These are phyloP conservation scores for Drosophila arizonae DNA, from an alignment of 1,140 invertebrate genomes.

Conservation along the genomic window DNA sequence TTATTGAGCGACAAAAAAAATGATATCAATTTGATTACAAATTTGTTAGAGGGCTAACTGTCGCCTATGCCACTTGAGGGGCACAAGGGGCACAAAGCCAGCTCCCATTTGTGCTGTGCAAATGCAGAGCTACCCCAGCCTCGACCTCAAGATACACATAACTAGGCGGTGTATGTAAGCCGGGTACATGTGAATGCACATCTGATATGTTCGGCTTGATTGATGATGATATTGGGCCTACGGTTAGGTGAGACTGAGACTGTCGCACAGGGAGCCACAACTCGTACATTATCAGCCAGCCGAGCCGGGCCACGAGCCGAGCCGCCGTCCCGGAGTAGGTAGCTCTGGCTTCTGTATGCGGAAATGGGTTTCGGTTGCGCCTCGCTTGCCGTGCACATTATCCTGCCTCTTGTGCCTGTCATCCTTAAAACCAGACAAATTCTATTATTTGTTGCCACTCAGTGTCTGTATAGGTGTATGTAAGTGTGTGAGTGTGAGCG, in stretches of 20 bases:
- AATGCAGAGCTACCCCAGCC: constrained; percentile 37
- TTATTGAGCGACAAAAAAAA: not conserved
- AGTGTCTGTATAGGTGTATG: not conserved
- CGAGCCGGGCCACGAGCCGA: not conserved
- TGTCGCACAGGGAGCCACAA: constrained; percentile 14
- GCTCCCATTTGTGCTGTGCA: constrained; percentile 49
- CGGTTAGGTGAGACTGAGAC: constrained; percentile 14
- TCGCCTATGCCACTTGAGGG: not conserved
- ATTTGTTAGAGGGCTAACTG: not conserved
- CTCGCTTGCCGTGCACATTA: constrained; percentile 58
- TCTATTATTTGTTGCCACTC: constrained; percentile 66
- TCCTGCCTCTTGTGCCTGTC: constrained; percentile 58
- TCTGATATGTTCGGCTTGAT: constrained; percentile 69
- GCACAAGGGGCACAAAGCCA: not conserved
- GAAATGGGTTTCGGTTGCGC: constrained; percentile 47
- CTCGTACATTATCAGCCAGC: constrained; percentile 21
- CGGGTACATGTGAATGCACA: constrained; percentile 61
- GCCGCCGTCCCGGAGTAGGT: not conserved
- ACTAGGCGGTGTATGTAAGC: constrained; percentile 5
- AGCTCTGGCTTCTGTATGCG: constrained; percentile 6
- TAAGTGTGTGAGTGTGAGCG: not conserved
- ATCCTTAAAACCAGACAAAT: constrained; percentile 60
- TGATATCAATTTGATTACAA: no score
- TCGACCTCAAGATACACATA: constrained; percentile 21
- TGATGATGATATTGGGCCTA: constrained; percentile 70